Evolutionary conservation across 2,797 vertebrate genomes (phyloP), one percentile per base, ranked within the genome.

Genomic region (Rhynchotus rufescens): DNA sequence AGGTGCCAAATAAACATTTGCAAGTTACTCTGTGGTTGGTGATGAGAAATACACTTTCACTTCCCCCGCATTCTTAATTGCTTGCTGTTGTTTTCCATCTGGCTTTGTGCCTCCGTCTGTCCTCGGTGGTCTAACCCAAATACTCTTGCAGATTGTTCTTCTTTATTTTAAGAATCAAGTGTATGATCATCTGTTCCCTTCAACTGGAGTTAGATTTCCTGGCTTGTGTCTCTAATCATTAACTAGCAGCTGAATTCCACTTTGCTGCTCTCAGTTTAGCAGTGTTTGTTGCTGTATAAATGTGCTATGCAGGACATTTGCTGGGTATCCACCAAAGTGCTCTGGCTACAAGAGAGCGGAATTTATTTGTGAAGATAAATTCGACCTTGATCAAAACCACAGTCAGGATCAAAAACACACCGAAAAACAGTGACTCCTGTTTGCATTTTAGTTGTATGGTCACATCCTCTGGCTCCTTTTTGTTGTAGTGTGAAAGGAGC

Each of bases 91-190:
- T 69, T 90, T 91, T 76, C 91, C 93, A 91, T 93, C 93, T 96
- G 91, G 76, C 69, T 90, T 86, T 80, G 69, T 93, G 77, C 85
- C 90, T 91, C 76, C 89, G 90, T 38, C 79, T 90, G 47, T 85
- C 90, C 84, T 86, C 72, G 78, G 62, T 93, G 73, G 5, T 85
- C 79, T 57, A 85, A 89, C 62, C 47, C 79, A 91, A 90, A 89
- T 78, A 52, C 42, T 90, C 66, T 69, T 64, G 10, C 89, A 94
- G 86, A 62, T 88, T 89, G 81, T 89, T 90, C 81, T 90, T 65
- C 66, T 84, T 93, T 93, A 83, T 96, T 96, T 95, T 91, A 91
- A 94, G 90, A 82, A 32, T 84, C 16, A 0, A 87, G 74, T 94
- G 94, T 72, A 23, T 78, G 76, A 82, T 96, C 93, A 79, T 93